phyloP scores from a whole-genome alignment of 2,888 invertebrate species.

The Parnassius mnemosyne region DNA sequence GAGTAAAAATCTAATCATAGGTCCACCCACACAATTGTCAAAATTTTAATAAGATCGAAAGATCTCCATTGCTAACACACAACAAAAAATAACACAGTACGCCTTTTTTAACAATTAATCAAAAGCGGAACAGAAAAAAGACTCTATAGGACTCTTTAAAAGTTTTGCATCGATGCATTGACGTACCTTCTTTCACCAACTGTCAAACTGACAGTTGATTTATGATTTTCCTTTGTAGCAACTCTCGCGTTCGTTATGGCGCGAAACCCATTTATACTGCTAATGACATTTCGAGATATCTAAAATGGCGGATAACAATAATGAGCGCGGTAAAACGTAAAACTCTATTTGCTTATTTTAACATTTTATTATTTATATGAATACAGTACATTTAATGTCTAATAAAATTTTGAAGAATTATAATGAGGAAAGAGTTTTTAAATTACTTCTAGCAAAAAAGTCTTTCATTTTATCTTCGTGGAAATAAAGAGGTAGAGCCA shows the following conservation, averaged over 20 bases:
- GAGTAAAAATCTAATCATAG: slow-evolving; percentile 36
- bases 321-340: slow-evolving; percentile 39
- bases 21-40: slow-evolving; percentile 33
- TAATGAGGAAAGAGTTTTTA: background rate
- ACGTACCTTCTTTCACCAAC: slow-evolving; percentile 72
- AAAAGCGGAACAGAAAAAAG: slow-evolving; percentile 50
- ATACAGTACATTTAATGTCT: background rate
- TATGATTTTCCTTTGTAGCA: slow-evolving; percentile 74
- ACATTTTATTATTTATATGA: background rate
- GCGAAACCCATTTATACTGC: slow-evolving; percentile 71
- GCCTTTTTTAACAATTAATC: slow-evolving; percentile 61
- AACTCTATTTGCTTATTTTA: slow-evolving; percentile 21
- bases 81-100: slow-evolving; percentile 25
- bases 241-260: slow-evolving; percentile 70
- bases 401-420: background rate
- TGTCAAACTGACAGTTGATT: slow-evolving; percentile 76
- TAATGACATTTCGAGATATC: slow-evolving; percentile 73
- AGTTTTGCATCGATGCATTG: slow-evolving; percentile 76
- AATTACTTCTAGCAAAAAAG: background rate
- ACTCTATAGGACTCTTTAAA: slow-evolving; percentile 58
- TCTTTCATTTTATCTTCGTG: slow-evolving; percentile 2
- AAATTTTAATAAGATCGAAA: slow-evolving; percentile 37
- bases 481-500: too few species aligned
- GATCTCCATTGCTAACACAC: slow-evolving; percentile 45
- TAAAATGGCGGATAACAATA: slow-evolving; percentile 60